Percentiles rank a stretch among this genome's conserved stretches.
Evolutionary conservation across 2,888 invertebrate genomes (phyloP).

Genomic region (Drosophila kuntzei): DNA sequence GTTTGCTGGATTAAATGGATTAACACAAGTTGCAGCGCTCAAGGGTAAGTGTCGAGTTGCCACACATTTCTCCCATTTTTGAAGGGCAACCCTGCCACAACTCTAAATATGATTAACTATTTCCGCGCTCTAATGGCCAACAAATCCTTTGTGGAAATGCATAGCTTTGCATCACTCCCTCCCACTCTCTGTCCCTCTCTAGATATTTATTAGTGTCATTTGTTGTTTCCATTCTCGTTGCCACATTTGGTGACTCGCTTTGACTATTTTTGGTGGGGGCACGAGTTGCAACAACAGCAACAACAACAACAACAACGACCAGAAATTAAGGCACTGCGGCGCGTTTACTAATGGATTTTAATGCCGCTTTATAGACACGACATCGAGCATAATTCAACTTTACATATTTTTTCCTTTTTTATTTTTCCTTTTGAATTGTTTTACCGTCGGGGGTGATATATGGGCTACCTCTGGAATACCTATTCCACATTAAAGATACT

Average conservation of each 20-base stretch:
- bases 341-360: conserved; percentile 74
- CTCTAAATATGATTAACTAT: conserved; percentile 53
- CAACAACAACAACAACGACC: conserved; percentile 7
- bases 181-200: conserved; percentile 6
- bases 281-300: conserved; percentile 55
- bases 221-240: conserved; percentile 58
- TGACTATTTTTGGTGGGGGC: conserved; percentile 65
- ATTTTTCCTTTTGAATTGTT: not conserved
- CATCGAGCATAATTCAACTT: conserved; percentile 66
- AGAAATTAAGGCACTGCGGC: conserved; percentile 67
- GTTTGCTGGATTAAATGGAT: conserved; percentile 83
- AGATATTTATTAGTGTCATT: conserved; percentile 75
- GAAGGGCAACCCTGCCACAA: conserved; percentile 58
- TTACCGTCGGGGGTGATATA: conserved; percentile 8
- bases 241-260: conserved; percentile 50
- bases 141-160: conserved; percentile 51
- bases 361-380: conserved; percentile 69
- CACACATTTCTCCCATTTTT: conserved; percentile 31
- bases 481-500: not conserved
- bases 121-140: conserved; percentile 59
- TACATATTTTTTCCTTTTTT: conserved; percentile 4
- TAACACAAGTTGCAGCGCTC: conserved; percentile 83
- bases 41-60: conserved; percentile 80
- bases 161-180: conserved; percentile 6
- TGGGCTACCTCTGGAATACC: not conserved